These are phyloP conservation scores for Zoroaster sp. DNA, from an alignment of 53 echinoderm and acorn worm genomes.

Conservation along the genomic window DNA sequence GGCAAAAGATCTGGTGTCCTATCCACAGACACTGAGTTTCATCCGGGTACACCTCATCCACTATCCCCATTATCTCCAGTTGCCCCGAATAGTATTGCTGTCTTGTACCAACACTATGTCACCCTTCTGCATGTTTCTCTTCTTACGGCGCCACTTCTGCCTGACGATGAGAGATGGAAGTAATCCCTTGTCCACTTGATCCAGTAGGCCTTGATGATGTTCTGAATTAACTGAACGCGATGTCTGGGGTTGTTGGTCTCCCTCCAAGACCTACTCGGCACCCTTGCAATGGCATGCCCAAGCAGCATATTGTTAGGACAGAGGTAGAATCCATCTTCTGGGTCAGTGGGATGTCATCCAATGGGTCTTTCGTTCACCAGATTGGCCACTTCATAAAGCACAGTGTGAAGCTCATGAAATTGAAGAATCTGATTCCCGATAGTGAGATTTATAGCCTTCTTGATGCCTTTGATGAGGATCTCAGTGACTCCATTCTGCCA, in stretches of 20 bases:
- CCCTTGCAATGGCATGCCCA: constrained; percentile 29
- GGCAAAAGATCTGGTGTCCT: no score
- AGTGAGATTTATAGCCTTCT: constrained; percentile 22
- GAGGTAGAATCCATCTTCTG: constrained; percentile 27
- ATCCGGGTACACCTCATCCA: no score
- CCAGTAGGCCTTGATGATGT: constrained; percentile 54
- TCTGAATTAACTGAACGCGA: constrained; percentile 44
- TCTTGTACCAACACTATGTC: constrained; percentile 60
- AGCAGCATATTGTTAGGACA: constrained; percentile 16
- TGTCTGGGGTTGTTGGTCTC: constrained; percentile 46
- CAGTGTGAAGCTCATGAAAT: constrained; percentile 46
- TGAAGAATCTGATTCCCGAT: constrained; percentile 50
- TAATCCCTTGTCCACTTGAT: constrained; percentile 58
- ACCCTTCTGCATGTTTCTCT: constrained; percentile 17
- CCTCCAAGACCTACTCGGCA: constrained; percentile 43
- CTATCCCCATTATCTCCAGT: no score
- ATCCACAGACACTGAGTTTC: no score
- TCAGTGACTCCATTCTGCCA: constrained; percentile 69
- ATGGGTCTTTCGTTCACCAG: constrained; percentile 54
- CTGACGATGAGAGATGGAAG: constrained; percentile 49
- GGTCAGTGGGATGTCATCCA: constrained; percentile 33
- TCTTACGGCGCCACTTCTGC: constrained; percentile 55
- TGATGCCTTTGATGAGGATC: constrained; percentile 53
- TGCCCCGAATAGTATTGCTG: constrained; percentile 45
- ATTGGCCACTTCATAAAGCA: constrained; percentile 51